Conservation (phyloP, 2,797 vertebrate genomes). For the Poecilia wingei region DNA sequence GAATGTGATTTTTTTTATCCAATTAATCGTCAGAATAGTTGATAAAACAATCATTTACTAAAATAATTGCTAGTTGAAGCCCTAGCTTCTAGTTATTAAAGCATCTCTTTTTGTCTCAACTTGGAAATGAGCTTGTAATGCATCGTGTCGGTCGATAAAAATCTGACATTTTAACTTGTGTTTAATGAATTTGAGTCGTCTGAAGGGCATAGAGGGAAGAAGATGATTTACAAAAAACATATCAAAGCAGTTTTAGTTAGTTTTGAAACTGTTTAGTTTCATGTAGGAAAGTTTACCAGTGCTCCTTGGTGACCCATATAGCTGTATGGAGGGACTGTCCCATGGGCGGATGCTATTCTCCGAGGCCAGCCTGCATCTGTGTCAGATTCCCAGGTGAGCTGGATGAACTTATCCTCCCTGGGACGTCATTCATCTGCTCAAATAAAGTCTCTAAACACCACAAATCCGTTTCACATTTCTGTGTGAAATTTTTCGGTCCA, state of each 20-base stretch:
- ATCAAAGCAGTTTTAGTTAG: neutral
- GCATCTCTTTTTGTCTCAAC: too few relatives aligned
- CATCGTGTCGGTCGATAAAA: too few relatives aligned
- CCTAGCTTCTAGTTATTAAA: too few relatives aligned
- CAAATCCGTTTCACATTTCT: constrained; percentile 31
- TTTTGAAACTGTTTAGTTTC: neutral
- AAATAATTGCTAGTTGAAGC: constrained; percentile 55
- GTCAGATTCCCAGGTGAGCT: constrained; percentile 64
- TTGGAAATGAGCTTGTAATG: too few relatives aligned
- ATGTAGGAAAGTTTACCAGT: neutral
- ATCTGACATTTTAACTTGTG: too few relatives aligned
- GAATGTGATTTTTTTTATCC: too few relatives aligned
- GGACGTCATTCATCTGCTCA: constrained; percentile 67
- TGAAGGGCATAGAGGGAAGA: constrained; percentile 34
- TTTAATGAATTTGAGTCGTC: constrained; percentile 58
- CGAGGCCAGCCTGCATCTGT: constrained; percentile 11
- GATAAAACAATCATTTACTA: too few relatives aligned
- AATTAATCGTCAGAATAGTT: too few relatives aligned
- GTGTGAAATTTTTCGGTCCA: constrained; percentile 12
- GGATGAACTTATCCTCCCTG: constrained; percentile 56
- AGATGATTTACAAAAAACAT: constrained; percentile 18
- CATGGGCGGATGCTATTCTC: constrained; percentile 43
- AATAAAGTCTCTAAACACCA: constrained; percentile 33
- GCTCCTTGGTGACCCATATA: constrained; percentile 28
- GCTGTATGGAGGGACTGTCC: constrained; percentile 32